Percentiles rank a stretch among this genome's conserved stretches.
Evolutionary conservation across 2,888 invertebrate genomes (phyloP).

Genomic region (Thysanoteuthis rhombus): DNA sequence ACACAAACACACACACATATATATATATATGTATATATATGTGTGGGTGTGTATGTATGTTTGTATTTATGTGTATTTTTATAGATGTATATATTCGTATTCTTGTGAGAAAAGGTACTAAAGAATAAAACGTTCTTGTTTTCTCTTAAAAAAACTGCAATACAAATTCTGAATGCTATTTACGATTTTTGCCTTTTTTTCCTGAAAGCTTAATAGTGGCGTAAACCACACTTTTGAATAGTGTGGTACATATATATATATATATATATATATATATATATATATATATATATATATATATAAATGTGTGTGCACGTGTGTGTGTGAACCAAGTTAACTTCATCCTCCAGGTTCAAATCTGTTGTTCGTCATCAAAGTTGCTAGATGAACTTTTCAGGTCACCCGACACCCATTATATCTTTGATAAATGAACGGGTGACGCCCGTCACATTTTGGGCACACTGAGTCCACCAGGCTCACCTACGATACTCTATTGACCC

Average conservation of each 20-base stretch:
- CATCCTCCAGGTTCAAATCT: background rate
- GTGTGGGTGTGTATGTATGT: background rate
- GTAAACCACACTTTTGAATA: no score
- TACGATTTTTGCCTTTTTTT: no score
- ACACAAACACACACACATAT: background rate
- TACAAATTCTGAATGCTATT: background rate
- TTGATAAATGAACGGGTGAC: background rate
- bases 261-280: background rate
- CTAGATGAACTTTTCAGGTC: background rate
- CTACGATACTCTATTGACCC: background rate
- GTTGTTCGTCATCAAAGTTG: background rate
- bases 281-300: background rate
- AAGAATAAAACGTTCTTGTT: no score
- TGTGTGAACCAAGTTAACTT: background rate
- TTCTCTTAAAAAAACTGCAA: no score
- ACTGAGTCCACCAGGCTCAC: background rate
- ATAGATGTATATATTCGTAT: no score
- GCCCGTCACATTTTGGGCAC: background rate
- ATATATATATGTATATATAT: background rate
- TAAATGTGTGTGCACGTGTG: background rate
- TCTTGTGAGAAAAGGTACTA: no score
- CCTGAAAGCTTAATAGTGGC: no score
- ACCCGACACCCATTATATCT: background rate
- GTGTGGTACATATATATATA: no score
- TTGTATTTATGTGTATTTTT: no score